Evolutionary conservation across 2,888 invertebrate species (phyloP), one percentile per base, ranked within the genome.

Genomic region (Phortica okadai): DNA sequence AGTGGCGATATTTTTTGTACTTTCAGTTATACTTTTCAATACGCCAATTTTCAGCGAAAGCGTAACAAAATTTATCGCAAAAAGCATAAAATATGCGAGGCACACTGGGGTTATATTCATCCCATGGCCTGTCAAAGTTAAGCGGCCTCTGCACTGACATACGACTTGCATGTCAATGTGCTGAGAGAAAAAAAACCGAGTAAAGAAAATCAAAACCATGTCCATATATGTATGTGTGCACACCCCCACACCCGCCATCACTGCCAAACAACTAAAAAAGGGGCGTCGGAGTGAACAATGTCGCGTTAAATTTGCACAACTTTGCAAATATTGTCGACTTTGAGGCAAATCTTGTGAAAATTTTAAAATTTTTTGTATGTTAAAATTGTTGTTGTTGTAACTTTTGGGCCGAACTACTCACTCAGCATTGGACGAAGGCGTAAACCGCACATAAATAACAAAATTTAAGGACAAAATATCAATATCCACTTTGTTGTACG

Each of bases 381-480:
- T 21, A 21, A 33, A 33, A 33, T 33, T 33, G 33, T 33, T 33
- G 33, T 33, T 33, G 1, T 33, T 33, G 33, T 33, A 33, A 0
- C 33, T 33, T 33, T 33, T 33, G 0, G 33, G 33, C 33, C 33
- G 33, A 33, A 33, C 33, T 33, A 33, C 3, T 33, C 33, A 33
- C 3, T 33, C 33, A 5, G 1, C 33, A 33, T 33, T 33, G 33
- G 54, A 76, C 66, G 33, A 33, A 64, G 33, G 67, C 75, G 78
- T 64, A 79, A 78, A 80, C 78, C 33, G 80, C 86, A 90, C 91
- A 91, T 91, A 91, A 91, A 91, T 91, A 91, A 91, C 88, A 88
- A 86, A 90, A 90, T 90, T 90, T 90, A 88, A 90, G 89, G 86
- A 90, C 90, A 90, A 91, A 91, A 91, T 91, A 91, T 91, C 91